These are phyloP conservation scores for Pseudochaenichthys georgianus DNA, from an alignment of 2,797 vertebrate species.

Conservation along the genomic window DNA sequence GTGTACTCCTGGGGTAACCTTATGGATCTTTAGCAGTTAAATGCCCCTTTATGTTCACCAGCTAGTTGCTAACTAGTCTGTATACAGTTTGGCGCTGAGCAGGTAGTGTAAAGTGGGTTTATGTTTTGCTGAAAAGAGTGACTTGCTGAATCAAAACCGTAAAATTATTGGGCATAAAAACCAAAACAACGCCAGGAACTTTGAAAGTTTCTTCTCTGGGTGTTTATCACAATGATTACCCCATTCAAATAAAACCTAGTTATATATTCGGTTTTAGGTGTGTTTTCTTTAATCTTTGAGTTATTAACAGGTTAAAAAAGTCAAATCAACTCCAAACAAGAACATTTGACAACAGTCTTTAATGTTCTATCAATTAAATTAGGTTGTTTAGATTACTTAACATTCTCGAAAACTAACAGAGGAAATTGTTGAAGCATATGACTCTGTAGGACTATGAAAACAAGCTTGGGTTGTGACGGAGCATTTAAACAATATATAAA, in stretches of 20 bases:
- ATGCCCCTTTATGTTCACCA: neutral
- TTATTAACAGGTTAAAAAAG: neutral
- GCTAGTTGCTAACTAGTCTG: neutral
- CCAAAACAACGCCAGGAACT: neutral
- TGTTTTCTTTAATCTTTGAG: neutral
- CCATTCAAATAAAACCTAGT: neutral
- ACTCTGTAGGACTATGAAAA: neutral
- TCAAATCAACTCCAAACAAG: slow-evolving; percentile 4
- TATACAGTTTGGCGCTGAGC: neutral
- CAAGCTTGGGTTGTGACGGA: neutral
- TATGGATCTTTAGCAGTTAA: neutral
- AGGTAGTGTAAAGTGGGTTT: neutral
- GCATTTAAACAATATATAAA: neutral
- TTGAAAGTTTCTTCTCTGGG: neutral
- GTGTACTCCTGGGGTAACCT: neutral
- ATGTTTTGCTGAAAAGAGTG: neutral
- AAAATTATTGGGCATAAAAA: neutral
- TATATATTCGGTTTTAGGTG: slow-evolving; percentile 1
- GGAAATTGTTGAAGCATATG: neutral
- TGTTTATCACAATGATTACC: neutral
- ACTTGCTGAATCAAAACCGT: neutral
- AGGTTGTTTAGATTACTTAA: neutral
- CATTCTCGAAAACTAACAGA: neutral
- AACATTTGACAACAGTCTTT: neutral
- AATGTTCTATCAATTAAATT: slow-evolving; percentile 9